phyloP scores from a whole-genome alignment of 2,113 vertebrate genomes.

The Martes martes region DNA sequence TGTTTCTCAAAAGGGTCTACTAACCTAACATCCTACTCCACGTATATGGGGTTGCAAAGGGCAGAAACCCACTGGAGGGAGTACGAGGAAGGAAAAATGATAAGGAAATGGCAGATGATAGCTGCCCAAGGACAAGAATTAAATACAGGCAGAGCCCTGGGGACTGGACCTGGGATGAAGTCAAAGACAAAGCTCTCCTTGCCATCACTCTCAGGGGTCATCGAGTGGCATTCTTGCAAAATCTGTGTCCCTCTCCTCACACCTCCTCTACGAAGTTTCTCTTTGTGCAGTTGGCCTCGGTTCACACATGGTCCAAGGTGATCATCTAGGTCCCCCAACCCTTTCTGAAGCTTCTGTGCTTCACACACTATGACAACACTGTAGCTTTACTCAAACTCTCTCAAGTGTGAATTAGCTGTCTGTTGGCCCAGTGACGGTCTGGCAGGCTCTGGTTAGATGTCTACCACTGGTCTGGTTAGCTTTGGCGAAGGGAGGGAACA shows the following conservation, averaged over 20 bases:
- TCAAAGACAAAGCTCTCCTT: not conserved
- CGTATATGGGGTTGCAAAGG: not conserved
- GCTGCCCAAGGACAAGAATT: not conserved
- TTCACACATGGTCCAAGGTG: not conserved
- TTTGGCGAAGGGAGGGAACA: not conserved
- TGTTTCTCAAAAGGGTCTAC: slow-evolving; percentile 49
- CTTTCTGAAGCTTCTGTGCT: not conserved
- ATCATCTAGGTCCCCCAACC: not conserved
- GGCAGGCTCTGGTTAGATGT: not conserved
- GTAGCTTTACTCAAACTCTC: not conserved
- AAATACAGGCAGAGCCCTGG: not conserved
- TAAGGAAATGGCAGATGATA: not conserved
- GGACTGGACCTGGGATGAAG: not conserved
- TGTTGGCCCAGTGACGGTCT: not conserved
- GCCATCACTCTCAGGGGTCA: not conserved
- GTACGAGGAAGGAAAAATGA: not conserved
- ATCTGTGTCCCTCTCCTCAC: not conserved
- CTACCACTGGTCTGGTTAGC: not conserved
- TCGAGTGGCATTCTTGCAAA: not conserved
- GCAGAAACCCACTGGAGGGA: not conserved
- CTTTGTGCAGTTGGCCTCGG: not conserved
- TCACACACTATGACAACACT: not conserved
- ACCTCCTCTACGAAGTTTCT: not conserved
- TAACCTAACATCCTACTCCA: slow-evolving; percentile 10
- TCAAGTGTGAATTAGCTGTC: not conserved